Percentiles rank a stretch among this genome's conserved stretches.
Evolutionary conservation across 2,797 vertebrate genomes (phyloP).

Genomic region (Anolis apletophallus): DNA sequence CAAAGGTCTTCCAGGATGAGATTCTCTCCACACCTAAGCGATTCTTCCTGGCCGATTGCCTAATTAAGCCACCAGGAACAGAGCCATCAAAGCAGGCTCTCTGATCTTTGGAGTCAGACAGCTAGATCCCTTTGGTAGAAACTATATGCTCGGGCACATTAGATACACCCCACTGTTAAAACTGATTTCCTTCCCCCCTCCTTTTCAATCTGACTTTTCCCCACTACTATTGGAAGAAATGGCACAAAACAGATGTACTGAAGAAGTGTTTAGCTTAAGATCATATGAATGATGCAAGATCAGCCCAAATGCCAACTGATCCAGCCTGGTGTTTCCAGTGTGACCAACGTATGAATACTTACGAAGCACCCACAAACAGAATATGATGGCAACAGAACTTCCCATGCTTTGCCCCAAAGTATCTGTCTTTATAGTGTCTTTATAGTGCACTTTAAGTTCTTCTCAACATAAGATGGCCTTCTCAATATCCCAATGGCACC

Average conservation of each 20-base stretch:
- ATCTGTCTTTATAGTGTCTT: not conserved
- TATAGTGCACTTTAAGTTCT: not conserved
- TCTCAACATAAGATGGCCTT: not conserved
- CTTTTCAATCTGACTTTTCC: not conserved
- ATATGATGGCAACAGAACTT: not conserved
- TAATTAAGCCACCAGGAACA: not conserved
- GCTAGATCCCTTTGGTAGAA: not conserved
- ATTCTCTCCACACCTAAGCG: conserved; percentile 12
- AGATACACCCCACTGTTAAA: not conserved
- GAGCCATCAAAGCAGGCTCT: not conserved
- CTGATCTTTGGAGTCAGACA: not conserved
- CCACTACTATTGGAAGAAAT: not conserved
- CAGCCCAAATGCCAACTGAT: not conserved
- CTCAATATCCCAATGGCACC: too few relatives aligned
- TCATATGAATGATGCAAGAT: not conserved
- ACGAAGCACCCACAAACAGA: not conserved
- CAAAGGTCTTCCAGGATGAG: conserved; percentile 11
- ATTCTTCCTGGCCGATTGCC: not conserved
- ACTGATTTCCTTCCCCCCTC: not conserved
- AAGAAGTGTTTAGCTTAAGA: not conserved
- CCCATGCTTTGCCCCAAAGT: not conserved
- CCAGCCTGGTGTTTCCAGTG: not conserved
- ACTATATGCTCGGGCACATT: not conserved
- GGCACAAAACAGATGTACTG: not conserved
- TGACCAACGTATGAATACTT: not conserved